A percentile compares a stretch with the other conserved stretches of the same genome.
Evolutionary conservation across 2,113 vertebrate genomes (phyloP).

Genomic region (Calidris pugnax): DNA sequence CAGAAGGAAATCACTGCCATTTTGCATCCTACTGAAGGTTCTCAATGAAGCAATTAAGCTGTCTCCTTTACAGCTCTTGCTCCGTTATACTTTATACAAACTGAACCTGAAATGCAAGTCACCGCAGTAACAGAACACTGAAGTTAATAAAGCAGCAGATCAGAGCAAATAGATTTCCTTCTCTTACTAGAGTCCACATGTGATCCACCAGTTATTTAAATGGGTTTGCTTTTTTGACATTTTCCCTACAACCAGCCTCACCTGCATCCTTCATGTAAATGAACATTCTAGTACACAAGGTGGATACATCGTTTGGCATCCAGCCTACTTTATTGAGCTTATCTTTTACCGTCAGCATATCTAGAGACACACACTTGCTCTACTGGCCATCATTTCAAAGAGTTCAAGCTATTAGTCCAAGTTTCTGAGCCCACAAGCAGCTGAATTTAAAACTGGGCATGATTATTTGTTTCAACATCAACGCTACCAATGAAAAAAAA

Average conservation of each 20-base stretch:
- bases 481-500: neutral
- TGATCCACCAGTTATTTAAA: neutral
- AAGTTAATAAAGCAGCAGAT: neutral
- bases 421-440: neutral
- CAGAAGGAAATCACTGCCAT: neutral
- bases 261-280: neutral
- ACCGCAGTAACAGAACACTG: neutral
- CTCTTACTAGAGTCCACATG: neutral
- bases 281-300: neutral
- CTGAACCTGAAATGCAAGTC: neutral
- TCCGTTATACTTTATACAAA: neutral
- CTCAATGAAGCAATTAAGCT: neutral
- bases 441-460: neutral
- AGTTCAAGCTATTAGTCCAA: neutral
- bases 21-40: neutral
- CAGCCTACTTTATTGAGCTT: neutral
- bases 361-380: neutral
- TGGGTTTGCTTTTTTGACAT: neutral
- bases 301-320: neutral
- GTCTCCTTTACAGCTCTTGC: neutral
- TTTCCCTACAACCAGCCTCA: neutral
- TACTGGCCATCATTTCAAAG: neutral
- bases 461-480: neutral
- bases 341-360: neutral
- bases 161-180: neutral